Evolutionary conservation across 2,888 invertebrate genomes (phyloP), one percentile per base, ranked within the genome.

Genomic region (Latrodectus hesperus): DNA sequence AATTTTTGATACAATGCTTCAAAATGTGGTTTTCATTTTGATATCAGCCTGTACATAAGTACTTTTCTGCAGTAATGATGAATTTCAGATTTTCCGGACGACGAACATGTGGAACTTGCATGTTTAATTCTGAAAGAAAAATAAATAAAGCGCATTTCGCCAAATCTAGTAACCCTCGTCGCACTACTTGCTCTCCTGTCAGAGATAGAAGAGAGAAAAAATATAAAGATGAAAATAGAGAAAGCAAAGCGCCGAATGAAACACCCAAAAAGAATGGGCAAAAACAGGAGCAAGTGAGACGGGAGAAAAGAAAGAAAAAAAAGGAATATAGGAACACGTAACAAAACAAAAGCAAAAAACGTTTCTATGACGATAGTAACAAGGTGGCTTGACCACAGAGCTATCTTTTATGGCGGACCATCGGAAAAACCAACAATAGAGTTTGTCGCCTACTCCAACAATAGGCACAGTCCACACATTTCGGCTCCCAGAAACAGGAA

Each of bases 351-450:
- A 76, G 65, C 76, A 86, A 81, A 86, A 76, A 64, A 26, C 51
- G 64, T 80, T 64, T 72, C 71, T 77, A 76, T 75, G 80, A 72
- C 81, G 81, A 81, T 82, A 87, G 85, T 80, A 86, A 86, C 85
- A 86, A 86, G 86, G 86, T 87, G 81, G 75, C 85, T 73, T 87
- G 86, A 81, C 86, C 86, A 82, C 86, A 80, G 67, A 67, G 86
- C 86, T 87, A 87, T 81, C 81, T 82, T 81, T 87, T 81, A 81
- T 81, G 81, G 76, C 52, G 60, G 76, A 72, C 80, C 81, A 81
- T 81, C 86, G 81, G 86, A 87, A 87, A 87, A 85, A 81, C 81
- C 81, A 81, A 87, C 86, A 87, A 87, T 87, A 80, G 85, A 70
- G 75, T 86, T 86, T 86, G 85, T 86, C 85, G 85, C 72, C 76